Evolutionary conservation across 2,888 invertebrate species (phyloP), one percentile per base, ranked within the genome.

Genomic region (Cylindroiulus punctatus): DNA sequence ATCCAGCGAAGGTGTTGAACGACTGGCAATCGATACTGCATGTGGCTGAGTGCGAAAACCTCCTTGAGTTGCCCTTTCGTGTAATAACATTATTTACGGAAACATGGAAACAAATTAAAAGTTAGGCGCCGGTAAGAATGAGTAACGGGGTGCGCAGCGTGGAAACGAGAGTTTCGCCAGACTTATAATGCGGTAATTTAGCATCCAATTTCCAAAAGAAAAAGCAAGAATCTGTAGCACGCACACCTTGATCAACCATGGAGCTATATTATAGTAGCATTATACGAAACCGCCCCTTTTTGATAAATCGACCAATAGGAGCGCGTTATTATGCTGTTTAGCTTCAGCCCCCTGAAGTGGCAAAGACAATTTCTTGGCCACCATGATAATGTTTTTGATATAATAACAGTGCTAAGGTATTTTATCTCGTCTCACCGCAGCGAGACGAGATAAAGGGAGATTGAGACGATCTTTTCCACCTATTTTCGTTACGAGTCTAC

Each of bases 41-140:
- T 4, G 2, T 2, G 36, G 36, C 36, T 36, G 36, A 36, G 36
- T 36, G 36, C 2, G 36, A 36, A 36, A 36, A 36, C 36, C 36
- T 36, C 36, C 36, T 36, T 36, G 17, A 57, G 22, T 57, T 57
- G 57, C 57, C 57, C 57, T 57, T 57, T 57, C 57, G 22, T n/a
- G 57, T 57, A n/a, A 57, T 57, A 57, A 57, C n/a, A n/a, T 57
- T 57, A 57, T 57, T 57, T 57, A 57, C 57, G 19, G 57, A 22
- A 57, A 57, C 57, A n/a, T 57, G 57, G 57, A 57, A 57, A 57
- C 57, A n/a, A 57, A 57, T 57, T 57, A 57, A 57, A 57, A 57
- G 57, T 57, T 57, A n/a, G 22, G 57, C 57, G 19, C n/a, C 5
- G 2, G n/a, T n/a, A n/a, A 57, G n/a, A n/a, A 57, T 57, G 57